Conservation (phyloP, 2,113 vertebrate species). For the Dolichotis patagonum region DNA sequence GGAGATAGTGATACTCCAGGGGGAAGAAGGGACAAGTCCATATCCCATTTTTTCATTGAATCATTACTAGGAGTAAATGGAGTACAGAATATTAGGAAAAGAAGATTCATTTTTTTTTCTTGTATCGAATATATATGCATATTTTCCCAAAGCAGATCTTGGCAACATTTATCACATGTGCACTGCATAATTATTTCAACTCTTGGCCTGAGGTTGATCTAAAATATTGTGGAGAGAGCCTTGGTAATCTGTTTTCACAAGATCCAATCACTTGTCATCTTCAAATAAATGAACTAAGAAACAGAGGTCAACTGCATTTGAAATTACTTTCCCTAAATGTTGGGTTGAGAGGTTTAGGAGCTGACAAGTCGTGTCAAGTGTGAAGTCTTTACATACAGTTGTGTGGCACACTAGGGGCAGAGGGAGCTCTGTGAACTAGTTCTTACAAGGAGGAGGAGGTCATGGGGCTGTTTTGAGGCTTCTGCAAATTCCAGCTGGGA, state of each 20-base stretch:
- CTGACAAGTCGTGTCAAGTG: neutral
- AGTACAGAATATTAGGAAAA: neutral
- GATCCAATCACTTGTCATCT: neutral
- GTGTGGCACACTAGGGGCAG: rapidly evolving
- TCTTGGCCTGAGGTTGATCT: neutral
- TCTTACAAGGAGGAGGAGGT: neutral
- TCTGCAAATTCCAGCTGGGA: neutral
- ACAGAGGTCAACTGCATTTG: neutral
- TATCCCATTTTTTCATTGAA: neutral
- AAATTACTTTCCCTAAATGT: neutral
- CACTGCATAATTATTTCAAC: neutral
- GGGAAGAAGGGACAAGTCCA: neutral
- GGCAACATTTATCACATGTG: neutral
- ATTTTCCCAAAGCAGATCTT: neutral
- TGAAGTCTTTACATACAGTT: neutral
- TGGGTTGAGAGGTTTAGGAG: neutral
- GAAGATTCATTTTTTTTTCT: neutral
- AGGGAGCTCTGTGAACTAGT: rapidly evolving
- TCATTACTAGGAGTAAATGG: neutral
- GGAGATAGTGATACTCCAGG: neutral
- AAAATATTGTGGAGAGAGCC: neutral
- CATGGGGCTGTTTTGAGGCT: neutral
- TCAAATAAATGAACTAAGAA: neutral
- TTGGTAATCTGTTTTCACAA: neutral
- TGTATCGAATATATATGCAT: neutral